These are phyloP conservation scores for Alauda arvensis DNA, from an alignment of 2,797 vertebrate species.

Conservation along the genomic window DNA sequence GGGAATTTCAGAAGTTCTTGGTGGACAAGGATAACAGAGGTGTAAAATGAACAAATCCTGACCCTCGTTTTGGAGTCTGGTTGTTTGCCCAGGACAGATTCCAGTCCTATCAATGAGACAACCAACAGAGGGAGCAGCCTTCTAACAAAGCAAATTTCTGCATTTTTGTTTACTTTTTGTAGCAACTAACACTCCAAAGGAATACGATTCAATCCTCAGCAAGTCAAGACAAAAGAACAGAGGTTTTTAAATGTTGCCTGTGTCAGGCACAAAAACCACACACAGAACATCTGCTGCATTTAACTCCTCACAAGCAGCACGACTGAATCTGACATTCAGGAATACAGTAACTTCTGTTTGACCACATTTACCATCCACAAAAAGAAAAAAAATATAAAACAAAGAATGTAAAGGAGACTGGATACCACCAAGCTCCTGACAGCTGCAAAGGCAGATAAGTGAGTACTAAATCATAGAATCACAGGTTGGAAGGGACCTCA, in stretches of 20 bases:
- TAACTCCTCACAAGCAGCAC: background rate
- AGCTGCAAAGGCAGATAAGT: background rate
- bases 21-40: background rate
- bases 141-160: background rate
- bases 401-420: background rate
- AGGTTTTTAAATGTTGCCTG: background rate
- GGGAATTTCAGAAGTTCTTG: background rate
- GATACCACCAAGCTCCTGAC: background rate
- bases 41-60: background rate
- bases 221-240: background rate
- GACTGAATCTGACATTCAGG: background rate
- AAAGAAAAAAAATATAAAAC: accelerated
- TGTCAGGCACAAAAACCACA: background rate
- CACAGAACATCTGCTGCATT: background rate
- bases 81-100: background rate
- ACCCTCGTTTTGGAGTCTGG: background rate
- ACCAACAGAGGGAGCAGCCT: background rate
- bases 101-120: background rate
- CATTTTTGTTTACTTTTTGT: background rate
- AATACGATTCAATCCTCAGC: background rate
- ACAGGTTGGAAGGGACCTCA: background rate
- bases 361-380: background rate
- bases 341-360: background rate
- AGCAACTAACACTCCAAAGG: background rate
- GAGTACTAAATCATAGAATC: background rate